phyloP scores from a whole-genome alignment of 2,888 invertebrate species.

The Pocota personata region DNA sequence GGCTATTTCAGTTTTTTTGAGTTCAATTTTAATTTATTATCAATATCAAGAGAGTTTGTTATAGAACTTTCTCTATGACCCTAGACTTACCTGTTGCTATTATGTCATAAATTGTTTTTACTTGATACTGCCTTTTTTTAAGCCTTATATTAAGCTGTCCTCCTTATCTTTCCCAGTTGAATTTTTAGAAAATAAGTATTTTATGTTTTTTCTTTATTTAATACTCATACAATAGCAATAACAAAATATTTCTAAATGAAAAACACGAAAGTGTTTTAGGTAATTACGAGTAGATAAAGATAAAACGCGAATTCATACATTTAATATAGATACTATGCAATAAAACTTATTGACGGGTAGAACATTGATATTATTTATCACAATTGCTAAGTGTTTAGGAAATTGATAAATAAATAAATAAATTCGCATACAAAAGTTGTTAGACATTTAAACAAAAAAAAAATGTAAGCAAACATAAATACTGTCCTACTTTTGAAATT shows the following conservation, averaged over 20 bases:
- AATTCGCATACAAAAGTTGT: neutral
- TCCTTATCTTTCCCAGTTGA: slow-evolving; percentile 29
- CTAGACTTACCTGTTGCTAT: neutral
- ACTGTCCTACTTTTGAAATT: neutral
- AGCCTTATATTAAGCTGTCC: slow-evolving; percentile 21
- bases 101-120: neutral
- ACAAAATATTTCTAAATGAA: slow-evolving; percentile 15
- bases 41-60: neutral
- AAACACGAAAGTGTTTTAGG: slow-evolving; percentile 19
- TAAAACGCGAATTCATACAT: neutral
- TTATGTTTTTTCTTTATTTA: neutral
- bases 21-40: no score
- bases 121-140: neutral
- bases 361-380: slow-evolving; percentile 48
- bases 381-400: slow-evolving; percentile 2
- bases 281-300: neutral
- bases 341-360: slow-evolving; percentile 51
- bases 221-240: slow-evolving; percentile 33
- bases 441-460: neutral
- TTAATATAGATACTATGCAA: slow-evolving; percentile 36
- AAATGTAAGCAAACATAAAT: neutral
- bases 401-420: neutral
- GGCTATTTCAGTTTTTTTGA: no score
- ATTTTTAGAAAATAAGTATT: neutral
- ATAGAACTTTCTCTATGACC: neutral